Conservation (phyloP, 2,888 invertebrate genomes). For the Andricus quercusramuli region DNA sequence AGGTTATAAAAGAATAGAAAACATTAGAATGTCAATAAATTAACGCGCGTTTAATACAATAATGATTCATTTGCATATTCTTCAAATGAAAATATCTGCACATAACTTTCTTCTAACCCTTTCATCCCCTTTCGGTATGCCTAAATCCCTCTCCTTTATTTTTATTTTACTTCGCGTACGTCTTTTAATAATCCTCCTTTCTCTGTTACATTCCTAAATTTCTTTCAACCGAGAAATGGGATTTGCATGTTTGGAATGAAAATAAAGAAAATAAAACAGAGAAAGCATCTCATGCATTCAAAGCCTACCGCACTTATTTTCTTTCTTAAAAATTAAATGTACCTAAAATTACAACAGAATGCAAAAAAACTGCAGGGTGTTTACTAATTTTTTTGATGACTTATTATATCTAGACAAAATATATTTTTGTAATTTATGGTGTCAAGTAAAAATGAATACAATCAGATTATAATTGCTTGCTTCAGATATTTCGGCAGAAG, state of each 20-base stretch:
- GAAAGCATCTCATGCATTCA: background rate
- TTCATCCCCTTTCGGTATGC: background rate
- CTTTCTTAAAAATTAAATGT: background rate
- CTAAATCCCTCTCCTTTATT: background rate
- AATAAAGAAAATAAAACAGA: conserved; percentile 14
- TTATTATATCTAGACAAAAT: too few species aligned
- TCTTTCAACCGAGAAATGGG: conserved; percentile 3
- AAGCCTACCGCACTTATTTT: background rate
- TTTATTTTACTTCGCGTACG: background rate
- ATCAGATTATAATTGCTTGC: too few species aligned
- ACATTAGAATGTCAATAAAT: too few species aligned
- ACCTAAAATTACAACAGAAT: background rate
- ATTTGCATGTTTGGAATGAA: conserved; percentile 7
- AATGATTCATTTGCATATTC: too few species aligned
- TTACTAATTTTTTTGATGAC: too few species aligned
- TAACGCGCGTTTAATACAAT: too few species aligned
- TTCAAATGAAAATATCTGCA: too few species aligned
- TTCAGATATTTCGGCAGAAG: too few species aligned
- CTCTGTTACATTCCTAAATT: conserved; percentile 7
- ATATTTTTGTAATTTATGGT: too few species aligned
- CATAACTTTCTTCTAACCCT: background rate
- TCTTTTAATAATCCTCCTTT: background rate
- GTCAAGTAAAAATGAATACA: too few species aligned
- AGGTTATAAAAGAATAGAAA: too few species aligned
- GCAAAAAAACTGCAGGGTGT: background rate